Evolutionary conservation across 2,113 vertebrate genomes (phyloP), one percentile per base, ranked within the genome.

Genomic region (Genyomyrus donnyi): DNA sequence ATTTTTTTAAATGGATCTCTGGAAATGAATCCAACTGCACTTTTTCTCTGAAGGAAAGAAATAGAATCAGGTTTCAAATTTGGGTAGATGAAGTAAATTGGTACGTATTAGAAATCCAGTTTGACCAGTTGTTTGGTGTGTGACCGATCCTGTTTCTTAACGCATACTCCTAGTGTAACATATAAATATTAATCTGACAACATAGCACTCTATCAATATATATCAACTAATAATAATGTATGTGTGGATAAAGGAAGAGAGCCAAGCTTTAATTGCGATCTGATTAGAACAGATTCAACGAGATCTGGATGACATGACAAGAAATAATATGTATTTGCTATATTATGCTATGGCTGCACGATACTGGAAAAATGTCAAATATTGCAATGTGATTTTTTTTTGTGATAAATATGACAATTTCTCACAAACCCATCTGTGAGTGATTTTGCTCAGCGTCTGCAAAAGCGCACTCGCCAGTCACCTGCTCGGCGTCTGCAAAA

Each of bases 1-100:
- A 80, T 80, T 80, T 80, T 56, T 80, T 80, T 80, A 80, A 80
- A 80, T 39, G 74, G 74, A 42, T 80, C 35, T 80, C 74, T 80
- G 35, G 35, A 80, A 80, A 80, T 35, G 74, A 80, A 80, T 80
- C 74, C 74, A 19, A 80, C 39, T 80, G 31, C 35, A 80, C 35
- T 19, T 80, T 80, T 80, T 42, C 70, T 42, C 31, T 42, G 74
- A 17, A 80, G 35, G 74, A 80, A 80, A 10, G 35, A 80, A 80
- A 42, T 19, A 39, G 74, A 42, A 80, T 80, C 74, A 80, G 15
- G 74, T 80, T 80, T 80, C 74, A 39, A 13, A 42, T 39, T 39
- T 80, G 74, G 11, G 74, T 19, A 80, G 74, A 35, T 77, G 35
- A 80, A 80, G 74, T 80, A 80, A 80, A 80, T 80, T 80, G 74